Conservation (phyloP, 2,888 invertebrate genomes). For the Sisyra nigra region DNA sequence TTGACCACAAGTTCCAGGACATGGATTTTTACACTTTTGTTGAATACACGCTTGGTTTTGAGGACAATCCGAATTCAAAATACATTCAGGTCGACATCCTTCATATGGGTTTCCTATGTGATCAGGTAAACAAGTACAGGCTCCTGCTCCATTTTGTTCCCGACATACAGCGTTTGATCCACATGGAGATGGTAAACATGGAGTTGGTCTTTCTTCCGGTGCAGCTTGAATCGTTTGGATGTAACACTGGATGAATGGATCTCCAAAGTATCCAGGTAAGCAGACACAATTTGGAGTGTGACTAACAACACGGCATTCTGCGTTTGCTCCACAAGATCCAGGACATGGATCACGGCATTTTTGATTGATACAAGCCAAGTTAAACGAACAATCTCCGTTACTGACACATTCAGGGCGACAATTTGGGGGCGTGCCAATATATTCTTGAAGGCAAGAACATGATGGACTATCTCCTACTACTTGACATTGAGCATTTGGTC, state of each 20-base stretch:
- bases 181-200: conserved; percentile 31
- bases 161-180: conserved; percentile 33
- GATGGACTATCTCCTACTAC: conserved; percentile 47
- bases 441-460: conserved; percentile 55
- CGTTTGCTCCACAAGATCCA: conserved; percentile 51
- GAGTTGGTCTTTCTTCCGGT: conserved; percentile 18
- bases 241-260: conserved; percentile 57
- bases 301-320: conserved; percentile 59
- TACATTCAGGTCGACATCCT: conserved; percentile 39
- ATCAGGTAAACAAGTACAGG: conserved; percentile 33
- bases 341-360: conserved; percentile 63
- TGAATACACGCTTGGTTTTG: conserved; percentile 35
- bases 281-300: conserved; percentile 61
- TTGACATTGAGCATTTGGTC: conserved; percentile 59
- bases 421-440: conserved; percentile 53
- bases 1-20: conserved; percentile 45
- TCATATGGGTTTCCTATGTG: conserved; percentile 40
- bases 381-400: conserved; percentile 54
- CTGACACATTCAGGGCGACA: conserved; percentile 68
- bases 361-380: conserved; percentile 56
- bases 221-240: conserved; percentile 9
- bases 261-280: conserved; percentile 46
- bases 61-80: conserved; percentile 36
- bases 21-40: conserved; percentile 39
- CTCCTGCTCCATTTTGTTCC: conserved; percentile 32